Base-by-base conservation (phyloP, 2,113 vertebrate genomes). In the Agapornis roseicollis region DNA sequence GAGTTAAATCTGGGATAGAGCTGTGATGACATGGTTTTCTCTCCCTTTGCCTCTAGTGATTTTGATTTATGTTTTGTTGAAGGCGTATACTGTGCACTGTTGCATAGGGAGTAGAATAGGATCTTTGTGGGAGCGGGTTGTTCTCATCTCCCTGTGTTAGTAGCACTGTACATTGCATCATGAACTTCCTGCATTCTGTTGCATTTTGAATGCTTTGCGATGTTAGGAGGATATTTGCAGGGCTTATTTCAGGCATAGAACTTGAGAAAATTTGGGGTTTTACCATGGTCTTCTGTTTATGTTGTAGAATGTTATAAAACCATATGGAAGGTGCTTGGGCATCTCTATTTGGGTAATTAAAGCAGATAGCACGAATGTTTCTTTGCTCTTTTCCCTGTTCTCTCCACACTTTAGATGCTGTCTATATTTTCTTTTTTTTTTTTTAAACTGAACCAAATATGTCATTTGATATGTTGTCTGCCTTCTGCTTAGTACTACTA, bases 41-140 rank as follows among this genome's bases (percentile, higher is more conserved):
- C 41, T 69, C 27, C 28, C 0, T 80, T 10, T 2, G 7, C 10
- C 22, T 3, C 24, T 55, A 3, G 0, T 28, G 49, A 3, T 66
- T 91, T 76, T 47, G 50, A 1, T 72, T 69, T 13, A 3, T 52
- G 41, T 28, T 76, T 65, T 49, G n/a, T 53, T 72, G 71, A 56
- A 81, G 47, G 63, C 89, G 19, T 71, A 1, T n/a, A 3, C 41
- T 28, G 8, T 64, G 68, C 9, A 0, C 10, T 71, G 39, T 47
- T 88, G 56, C 65, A 18, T 31, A 37, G 50, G 31, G 58, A 82
- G 33, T 19, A 66, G 80, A 70, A 17, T 17, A 42, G 53, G 31
- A 56, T 63, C 58, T 73, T 53, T 76, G 77, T 73, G 65, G 24
- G 11, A 41, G 63, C 85, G 52, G 41, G 10, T 74, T 92, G 60